phyloP scores from a whole-genome alignment of 2,888 invertebrate species.

The Myopa tessellatipennis region DNA sequence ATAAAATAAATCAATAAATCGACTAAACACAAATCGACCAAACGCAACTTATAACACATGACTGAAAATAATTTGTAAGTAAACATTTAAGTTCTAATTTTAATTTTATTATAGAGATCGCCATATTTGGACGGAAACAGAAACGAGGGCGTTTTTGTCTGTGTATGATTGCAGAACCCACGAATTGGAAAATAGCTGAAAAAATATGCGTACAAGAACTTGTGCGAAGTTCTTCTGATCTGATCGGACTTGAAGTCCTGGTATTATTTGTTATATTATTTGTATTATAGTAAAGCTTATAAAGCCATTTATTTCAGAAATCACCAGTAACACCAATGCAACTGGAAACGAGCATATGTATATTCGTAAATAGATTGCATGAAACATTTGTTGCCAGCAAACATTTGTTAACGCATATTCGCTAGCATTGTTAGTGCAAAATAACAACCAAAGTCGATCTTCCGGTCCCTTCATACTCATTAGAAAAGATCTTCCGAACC shows the following conservation, averaged over 20 bases:
- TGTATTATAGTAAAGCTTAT: neutral
- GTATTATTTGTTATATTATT: neutral
- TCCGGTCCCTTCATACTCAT: too few species aligned
- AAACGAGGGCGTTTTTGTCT: neutral
- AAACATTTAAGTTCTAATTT: neutral
- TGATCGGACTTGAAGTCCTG: neutral
- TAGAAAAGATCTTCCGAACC: too few species aligned
- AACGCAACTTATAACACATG: too few species aligned
- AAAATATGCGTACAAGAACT: neutral
- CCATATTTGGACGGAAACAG: neutral
- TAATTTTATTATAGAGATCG: conserved; percentile 3
- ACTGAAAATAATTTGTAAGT: conserved; percentile 1
- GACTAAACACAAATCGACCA: too few species aligned
- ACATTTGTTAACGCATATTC: too few species aligned
- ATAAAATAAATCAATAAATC: too few species aligned
- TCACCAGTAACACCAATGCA: neutral
- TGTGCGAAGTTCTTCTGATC: neutral
- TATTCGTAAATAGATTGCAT: too few species aligned
- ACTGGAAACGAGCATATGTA: too few species aligned
- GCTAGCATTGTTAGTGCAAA: too few species aligned
- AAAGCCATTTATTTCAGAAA: neutral
- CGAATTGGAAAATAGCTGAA: neutral
- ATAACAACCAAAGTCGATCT: too few species aligned
- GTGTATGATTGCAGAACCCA: neutral
- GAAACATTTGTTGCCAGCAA: too few species aligned